A percentile compares a stretch with the other conserved stretches of the same genome.
These are phyloP conservation scores for Peromyscus maniculatus DNA, from an alignment of 2,113 vertebrate species.

Conservation along the genomic window DNA sequence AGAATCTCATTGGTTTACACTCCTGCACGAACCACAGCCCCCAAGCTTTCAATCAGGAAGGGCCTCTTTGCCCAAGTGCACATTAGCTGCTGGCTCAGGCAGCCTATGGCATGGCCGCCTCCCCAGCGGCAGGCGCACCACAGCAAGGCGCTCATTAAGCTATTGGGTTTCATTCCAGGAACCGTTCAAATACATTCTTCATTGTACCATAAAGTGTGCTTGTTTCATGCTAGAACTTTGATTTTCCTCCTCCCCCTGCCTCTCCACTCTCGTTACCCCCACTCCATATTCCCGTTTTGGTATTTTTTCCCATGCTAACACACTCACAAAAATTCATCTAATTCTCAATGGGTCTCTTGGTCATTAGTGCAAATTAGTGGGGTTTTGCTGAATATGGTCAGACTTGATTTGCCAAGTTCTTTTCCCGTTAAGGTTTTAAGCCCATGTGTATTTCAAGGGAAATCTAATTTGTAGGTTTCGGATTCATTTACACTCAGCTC, in stretches of 20 bases:
- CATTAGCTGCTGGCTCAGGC: constrained; percentile 77
- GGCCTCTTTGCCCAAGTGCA: constrained; percentile 79
- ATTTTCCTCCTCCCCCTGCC: constrained; percentile 3
- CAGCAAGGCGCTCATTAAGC: constrained; percentile 83
- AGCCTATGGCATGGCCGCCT: constrained; percentile 63
- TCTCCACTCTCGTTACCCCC: background rate
- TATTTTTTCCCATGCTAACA: constrained; percentile 80
- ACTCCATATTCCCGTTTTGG: constrained; percentile 43
- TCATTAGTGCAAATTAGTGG: constrained; percentile 86
- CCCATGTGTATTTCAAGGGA: constrained; percentile 86
- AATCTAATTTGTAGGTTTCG: constrained; percentile 87
- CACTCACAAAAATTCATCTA: constrained; percentile 79
- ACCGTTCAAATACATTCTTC: constrained; percentile 83
- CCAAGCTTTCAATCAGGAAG: constrained; percentile 67
- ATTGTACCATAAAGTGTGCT: constrained; percentile 83
- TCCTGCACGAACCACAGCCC: constrained; percentile 69
- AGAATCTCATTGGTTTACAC: constrained; percentile 74
- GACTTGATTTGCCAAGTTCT: constrained; percentile 85
- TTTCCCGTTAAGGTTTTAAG: constrained; percentile 85
- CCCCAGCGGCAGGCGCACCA: constrained; percentile 59
- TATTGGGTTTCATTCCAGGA: constrained; percentile 84
- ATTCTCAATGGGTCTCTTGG: constrained; percentile 84
- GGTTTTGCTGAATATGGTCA: constrained; percentile 84
- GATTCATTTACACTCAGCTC: constrained; percentile 86
- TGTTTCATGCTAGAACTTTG: constrained; percentile 81